Percentiles rank a stretch among this genome's conserved stretches.
phyloP scores from a whole-genome alignment of 64 coral and sea anemone genomes.

The Dendrophyllia cribrosa region DNA sequence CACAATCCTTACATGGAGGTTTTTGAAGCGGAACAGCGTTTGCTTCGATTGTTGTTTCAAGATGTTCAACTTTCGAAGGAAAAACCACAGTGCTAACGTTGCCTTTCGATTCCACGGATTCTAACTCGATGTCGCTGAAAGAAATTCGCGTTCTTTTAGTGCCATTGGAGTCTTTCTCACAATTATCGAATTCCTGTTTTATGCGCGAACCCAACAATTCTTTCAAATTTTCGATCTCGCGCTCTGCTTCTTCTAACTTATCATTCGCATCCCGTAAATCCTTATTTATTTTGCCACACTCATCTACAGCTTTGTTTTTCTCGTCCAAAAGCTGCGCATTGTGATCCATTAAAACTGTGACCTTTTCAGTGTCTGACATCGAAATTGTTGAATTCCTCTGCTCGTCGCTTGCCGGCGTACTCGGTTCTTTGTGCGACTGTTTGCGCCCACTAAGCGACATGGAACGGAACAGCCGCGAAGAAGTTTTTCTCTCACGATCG shows the following conservation, averaged over 20 bases:
- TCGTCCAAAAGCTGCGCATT: conserved; percentile 66
- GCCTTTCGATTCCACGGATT: conserved; percentile 31
- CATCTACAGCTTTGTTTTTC: conserved; percentile 53
- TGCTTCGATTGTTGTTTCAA: conserved; percentile 84
- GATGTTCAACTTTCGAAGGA: conserved; percentile 89
- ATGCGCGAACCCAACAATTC: conserved; percentile 51
- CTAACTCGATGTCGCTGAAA: conserved; percentile 30
- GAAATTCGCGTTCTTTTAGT: conserved; percentile 49
- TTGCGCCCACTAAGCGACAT: conserved; percentile 66
- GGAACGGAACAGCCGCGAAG: conserved; percentile 71
- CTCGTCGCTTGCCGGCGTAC: neutral
- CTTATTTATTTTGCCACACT: conserved; percentile 71
- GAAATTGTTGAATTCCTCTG: conserved; percentile 41
- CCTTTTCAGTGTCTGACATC: conserved; percentile 55
- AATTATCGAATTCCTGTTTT: conserved; percentile 52
- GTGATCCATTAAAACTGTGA: conserved; percentile 33
- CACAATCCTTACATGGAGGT: conserved; percentile 93
- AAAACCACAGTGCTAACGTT: conserved; percentile 58
- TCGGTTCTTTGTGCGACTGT: conserved; percentile 37
- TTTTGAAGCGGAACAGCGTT: conserved; percentile 69
- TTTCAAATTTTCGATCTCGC: conserved; percentile 89
- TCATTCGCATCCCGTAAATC: conserved; percentile 63
- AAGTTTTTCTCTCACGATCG: conserved; percentile 74
- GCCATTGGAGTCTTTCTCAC: neutral
- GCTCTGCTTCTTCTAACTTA: conserved; percentile 65